A percentile compares a stretch with the other conserved stretches of the same genome.
Conservation (phyloP, 2,888 invertebrate species). For the Lasius platythorax region DNA sequence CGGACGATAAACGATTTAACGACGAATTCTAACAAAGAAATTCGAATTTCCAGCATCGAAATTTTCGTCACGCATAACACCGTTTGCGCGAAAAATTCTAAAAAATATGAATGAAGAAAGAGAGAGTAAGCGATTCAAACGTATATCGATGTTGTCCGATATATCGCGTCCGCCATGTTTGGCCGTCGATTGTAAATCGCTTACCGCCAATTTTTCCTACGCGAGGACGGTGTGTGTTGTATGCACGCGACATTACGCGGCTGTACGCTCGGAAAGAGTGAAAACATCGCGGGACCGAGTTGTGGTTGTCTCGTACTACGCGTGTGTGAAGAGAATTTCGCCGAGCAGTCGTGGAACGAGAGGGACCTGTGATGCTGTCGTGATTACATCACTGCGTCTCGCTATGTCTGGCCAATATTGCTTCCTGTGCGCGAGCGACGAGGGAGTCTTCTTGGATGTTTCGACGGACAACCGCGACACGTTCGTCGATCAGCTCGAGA, state of each 20-base stretch:
- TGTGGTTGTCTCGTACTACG: not conserved
- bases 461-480: constrained; percentile 72
- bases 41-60: too few relatives aligned
- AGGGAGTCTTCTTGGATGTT: constrained; percentile 82
- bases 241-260: not conserved
- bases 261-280: not conserved
- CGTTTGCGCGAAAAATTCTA: not conserved
- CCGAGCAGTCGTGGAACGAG: too few relatives aligned
- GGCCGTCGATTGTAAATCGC: not conserved
- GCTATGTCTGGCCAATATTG: constrained; percentile 79
- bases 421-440: constrained; percentile 83
- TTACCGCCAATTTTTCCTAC: constrained; percentile 64
- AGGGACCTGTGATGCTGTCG: not conserved
- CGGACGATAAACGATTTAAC: not conserved
- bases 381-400: not conserved
- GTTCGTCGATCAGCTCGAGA: constrained; percentile 76
- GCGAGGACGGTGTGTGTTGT: not conserved
- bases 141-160: not conserved
- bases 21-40: not conserved
- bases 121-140: not conserved
- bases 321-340: not conserved
- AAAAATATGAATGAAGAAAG: not conserved
- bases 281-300: not conserved
- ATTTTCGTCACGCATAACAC: not conserved
- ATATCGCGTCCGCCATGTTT: constrained; percentile 59